Evolutionary conservation across 2,888 invertebrate genomes (phyloP), one percentile per base, ranked within the genome.

Genomic region (Eumacrocentrus americanus): DNA sequence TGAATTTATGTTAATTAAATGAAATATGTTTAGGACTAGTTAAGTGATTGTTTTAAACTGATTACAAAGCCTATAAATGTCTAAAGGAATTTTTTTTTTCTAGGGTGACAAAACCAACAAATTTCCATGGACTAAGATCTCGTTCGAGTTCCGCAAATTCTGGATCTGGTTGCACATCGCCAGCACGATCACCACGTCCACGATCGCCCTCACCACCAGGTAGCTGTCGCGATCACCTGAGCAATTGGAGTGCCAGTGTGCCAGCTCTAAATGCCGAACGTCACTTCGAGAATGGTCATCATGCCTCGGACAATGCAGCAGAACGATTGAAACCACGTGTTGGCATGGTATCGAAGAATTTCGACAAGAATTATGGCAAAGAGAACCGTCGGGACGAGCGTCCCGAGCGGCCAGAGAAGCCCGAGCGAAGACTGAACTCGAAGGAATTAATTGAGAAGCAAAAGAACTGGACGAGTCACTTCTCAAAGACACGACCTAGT

Each of bases 391-490:
- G 73, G 70, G 85, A 87, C 11, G 84, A 84, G 60, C 85, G 86
- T 65, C 70, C 70, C 0, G 86, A 86, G 53, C 91, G 91, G 78
- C 92, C 92, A 0, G 92, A 92, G 72, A 92, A 92, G 80, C 91
- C 92, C 2, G 93, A 93, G 77, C 84, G 92, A 58, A 89, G 91
- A 73, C 89, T 92, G 72, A 89, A 88, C 72, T 92, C 91, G 64
- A 90, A 92, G 69, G 93, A 94, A 79, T 83, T 94, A 57, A 94
- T 94, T 69, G 94, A 93, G 81, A 92, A 94, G 74, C 94, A 94
- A 77, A 89, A 90, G 76, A 95, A 94, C 82, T 95, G 94, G 94
- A 94, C 94, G 25, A 91, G 92, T 62, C 94, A 93, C 81, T 95
- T 94, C 79, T 90, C 91, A 61, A 92, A 92, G 83, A 86, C 90